Base-by-base conservation (phyloP, 2,888 invertebrate genomes). In the Pimpla rufipes region DNA sequence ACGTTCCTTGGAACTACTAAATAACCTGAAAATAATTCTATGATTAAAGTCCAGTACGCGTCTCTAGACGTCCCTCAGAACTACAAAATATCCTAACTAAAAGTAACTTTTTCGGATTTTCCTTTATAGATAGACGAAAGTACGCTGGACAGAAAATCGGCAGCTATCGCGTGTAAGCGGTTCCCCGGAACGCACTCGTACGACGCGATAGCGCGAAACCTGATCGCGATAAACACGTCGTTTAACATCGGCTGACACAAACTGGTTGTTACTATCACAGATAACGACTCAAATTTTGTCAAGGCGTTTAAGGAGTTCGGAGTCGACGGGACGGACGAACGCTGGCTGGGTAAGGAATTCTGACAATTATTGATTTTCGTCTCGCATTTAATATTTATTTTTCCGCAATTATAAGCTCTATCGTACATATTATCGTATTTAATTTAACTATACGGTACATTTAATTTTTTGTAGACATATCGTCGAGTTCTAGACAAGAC, bases 261-360 rank as follows among this genome's bases (percentile, higher is more conserved):
- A 37, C 16, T 80, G 13, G 47, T 73, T 6, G 74, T 55, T 10
- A 80, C 80, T 7, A 47, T 80, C 42, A 42, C 42, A 1, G 42
- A 42, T 8, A 42, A 42, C 7, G 42, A 5, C 29, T 29, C 29
- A 29, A 79, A 79, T 40, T 79, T 79, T 21, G 66, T 79, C 0
- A 79, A 79, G 62, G 74, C 73, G 23, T 79, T 73, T 40, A 50
- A 70, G n/a, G 74, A 64, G n/a, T 73, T 50, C n/a, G 74, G 74
- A 16, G 13, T 80, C 45, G 50, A 59, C 21, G 8, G 40, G 66
- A 52, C 59, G 40, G 52, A 57, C 21, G 55, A 52, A 23, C 52
- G 55, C 55, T 11, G 8, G 10, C 55, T 40, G 21, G 45, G 76
- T 76, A 76, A 67, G 16, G 50, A 70, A 50, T 70, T 42, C 42